These are phyloP conservation scores for Chinchilla lanigera DNA, from an alignment of 2,113 vertebrate genomes.

Conservation along the genomic window DNA sequence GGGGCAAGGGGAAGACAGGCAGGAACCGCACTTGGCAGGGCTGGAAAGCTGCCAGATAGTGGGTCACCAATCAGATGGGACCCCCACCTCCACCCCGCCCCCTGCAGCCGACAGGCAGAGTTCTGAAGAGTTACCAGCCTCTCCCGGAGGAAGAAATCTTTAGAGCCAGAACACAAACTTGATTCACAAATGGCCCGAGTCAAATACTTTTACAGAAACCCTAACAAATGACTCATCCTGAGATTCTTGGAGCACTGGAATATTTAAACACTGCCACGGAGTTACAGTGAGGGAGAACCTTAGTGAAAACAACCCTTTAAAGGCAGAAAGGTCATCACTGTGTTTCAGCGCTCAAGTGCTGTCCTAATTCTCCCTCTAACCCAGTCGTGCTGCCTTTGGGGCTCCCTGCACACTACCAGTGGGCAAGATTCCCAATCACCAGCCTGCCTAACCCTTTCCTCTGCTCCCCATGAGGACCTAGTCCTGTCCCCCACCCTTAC, in stretches of 20 bases:
- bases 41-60: neutral
- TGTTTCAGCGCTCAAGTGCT: neutral
- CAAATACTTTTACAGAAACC: slow-evolving; percentile 18
- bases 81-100: too few species aligned
- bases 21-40: neutral
- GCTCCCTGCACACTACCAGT: neutral
- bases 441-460: neutral
- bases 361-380: neutral
- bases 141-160: neutral
- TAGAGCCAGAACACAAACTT: neutral
- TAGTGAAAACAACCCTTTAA: neutral
- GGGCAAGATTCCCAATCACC: neutral
- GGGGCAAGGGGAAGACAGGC: neutral
- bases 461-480: too few species aligned
- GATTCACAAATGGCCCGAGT: neutral
- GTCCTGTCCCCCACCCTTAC: neutral
- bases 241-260: neutral
- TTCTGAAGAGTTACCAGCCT: neutral
- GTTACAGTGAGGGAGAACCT: neutral
- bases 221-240: slow-evolving; percentile 16
- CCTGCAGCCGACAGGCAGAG: neutral
- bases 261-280: neutral
- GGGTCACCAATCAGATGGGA: neutral
- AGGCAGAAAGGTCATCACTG: neutral
- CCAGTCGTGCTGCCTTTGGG: neutral